Percentiles rank a stretch among this genome's conserved stretches.
phyloP scores from a whole-genome alignment of 2,113 vertebrate genomes.

The Recurvirostra avosetta region DNA sequence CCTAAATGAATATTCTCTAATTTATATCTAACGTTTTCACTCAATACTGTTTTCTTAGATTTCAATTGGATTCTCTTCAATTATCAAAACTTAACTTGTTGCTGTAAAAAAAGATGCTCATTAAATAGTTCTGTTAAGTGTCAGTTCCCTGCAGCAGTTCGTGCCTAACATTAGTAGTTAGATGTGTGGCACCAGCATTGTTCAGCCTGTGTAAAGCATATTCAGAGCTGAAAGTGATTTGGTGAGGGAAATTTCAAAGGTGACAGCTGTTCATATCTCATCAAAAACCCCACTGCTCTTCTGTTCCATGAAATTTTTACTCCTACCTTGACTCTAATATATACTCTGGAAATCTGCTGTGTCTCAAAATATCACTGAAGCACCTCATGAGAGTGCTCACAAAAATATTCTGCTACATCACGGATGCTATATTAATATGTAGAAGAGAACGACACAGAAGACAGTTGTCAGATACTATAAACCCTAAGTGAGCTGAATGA shows the following conservation, averaged over 20 bases:
- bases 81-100: not conserved
- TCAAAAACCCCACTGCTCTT: constrained; percentile 48
- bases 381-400: constrained; percentile 2
- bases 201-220: constrained; percentile 13
- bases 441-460: not conserved
- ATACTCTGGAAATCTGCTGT: constrained; percentile 25
- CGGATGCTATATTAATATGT: not conserved
- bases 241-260: constrained; percentile 61
- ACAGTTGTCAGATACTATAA: not conserved
- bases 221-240: constrained; percentile 58
- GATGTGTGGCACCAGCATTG: not conserved
- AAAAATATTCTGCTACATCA: constrained; percentile 29
- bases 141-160: constrained; percentile 3
- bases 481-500: not conserved
- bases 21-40: not conserved
- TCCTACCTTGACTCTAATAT: constrained; percentile 48
- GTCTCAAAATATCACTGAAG: constrained; percentile 30
- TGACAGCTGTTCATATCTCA: constrained; percentile 65
- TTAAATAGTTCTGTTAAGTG: not conserved
- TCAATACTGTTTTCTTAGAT: not conserved
- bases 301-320: constrained; percentile 46
- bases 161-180: not conserved
- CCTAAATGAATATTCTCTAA: not conserved
- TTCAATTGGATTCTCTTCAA: not conserved
- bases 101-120: not conserved